Evolutionary conservation across 64 coral and sea anemone species (phyloP).

Genomic region (Platygyra sinensis): DNA sequence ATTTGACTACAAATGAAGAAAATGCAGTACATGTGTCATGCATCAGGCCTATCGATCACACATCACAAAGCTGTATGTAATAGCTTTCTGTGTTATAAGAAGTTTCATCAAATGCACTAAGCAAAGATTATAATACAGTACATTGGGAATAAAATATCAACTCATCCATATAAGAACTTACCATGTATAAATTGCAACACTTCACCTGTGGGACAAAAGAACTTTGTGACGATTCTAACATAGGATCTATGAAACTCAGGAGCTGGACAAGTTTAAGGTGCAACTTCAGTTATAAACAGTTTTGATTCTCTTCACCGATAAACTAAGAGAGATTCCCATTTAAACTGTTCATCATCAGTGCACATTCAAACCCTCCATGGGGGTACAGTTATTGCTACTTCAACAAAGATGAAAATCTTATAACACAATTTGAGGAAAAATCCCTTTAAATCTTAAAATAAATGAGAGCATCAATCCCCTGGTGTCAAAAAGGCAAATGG

Average conservation of each 20-base stretch:
- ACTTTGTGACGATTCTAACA: too few species aligned
- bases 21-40: neutral
- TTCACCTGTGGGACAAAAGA: too few species aligned
- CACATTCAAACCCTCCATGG: neutral
- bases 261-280: neutral
- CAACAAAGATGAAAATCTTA: too few species aligned
- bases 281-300: neutral
- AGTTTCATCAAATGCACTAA: conserved; percentile 52
- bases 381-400: too few species aligned
- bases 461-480: too few species aligned
- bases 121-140: too few species aligned
- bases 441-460: too few species aligned
- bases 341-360: conserved; percentile 33
- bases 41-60: conserved; percentile 80
- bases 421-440: too few species aligned
- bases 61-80: conserved; percentile 7
- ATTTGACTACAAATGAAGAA: neutral
- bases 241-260: neutral
- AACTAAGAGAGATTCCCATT: conserved; percentile 49
- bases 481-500: too few species aligned
- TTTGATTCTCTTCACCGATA: conserved; percentile 11
- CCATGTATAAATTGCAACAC: too few species aligned
- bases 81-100: conserved; percentile 12
- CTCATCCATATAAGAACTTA: too few species aligned
- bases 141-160: too few species aligned